Conservation (phyloP, 2,113 vertebrate genomes). For the Alces alces region DNA sequence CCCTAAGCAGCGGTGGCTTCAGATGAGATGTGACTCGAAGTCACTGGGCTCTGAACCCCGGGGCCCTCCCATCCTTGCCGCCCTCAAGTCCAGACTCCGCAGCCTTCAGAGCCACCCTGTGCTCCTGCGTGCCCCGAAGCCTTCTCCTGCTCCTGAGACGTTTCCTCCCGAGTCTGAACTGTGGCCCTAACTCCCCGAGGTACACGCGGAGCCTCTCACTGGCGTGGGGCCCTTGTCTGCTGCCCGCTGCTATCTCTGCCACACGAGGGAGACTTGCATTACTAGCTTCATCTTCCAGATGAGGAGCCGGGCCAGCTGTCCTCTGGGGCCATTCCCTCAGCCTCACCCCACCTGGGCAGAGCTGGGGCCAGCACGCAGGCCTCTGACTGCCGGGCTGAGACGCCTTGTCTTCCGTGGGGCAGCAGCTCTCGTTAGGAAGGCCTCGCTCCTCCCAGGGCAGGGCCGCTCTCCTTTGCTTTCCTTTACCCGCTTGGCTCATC, state of each 20-base stretch:
- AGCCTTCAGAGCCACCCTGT: background rate
- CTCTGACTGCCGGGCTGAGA: too few species aligned
- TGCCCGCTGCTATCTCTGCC: rapidly evolving
- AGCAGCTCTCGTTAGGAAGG: background rate
- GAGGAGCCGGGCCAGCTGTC: too few species aligned
- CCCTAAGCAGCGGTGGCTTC: rapidly evolving
- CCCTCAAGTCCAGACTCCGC: background rate
- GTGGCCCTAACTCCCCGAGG: rapidly evolving
- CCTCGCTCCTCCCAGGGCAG: background rate
- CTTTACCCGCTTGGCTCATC: background rate
- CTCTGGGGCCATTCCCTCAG: rapidly evolving
- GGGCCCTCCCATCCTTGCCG: background rate
- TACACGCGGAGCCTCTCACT: rapidly evolving
- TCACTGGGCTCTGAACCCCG: background rate
- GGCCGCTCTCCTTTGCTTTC: background rate
- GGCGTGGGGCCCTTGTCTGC: rapidly evolving
- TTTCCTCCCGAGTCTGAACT: background rate
- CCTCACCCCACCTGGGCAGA: rapidly evolving
- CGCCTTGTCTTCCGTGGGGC: background rate
- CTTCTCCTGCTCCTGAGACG: background rate
- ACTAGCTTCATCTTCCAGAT: background rate
- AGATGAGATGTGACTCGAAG: too few species aligned
- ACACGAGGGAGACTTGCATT: rapidly evolving
- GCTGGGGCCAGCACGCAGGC: rapidly evolving
- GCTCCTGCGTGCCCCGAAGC: rapidly evolving